Base-by-base conservation (phyloP, 1,140 invertebrate species). In the Conus ventricosus region DNA sequence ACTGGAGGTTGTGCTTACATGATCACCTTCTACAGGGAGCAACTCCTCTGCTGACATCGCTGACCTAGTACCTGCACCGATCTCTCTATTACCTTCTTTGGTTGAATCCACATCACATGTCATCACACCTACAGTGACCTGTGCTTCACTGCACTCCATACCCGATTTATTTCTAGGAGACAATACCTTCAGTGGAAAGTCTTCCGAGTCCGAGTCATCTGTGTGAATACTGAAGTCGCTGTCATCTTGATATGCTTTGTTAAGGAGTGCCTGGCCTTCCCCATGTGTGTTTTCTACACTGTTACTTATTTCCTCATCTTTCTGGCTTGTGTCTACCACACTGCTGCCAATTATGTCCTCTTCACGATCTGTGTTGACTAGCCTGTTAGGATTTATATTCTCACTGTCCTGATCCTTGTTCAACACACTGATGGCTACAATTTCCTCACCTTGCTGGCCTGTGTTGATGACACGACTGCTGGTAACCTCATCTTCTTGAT, bases 221-320 rank as follows among this genome's bases (percentile, higher is more conserved):
- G 67, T 71, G 20, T 71, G 67, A 71, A 71, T 71, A 71, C 67
- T 71, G 67, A 71, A 71, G 67, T 71, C 67, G 20, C 67, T 71
- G 23, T 71, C 67, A 71, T 23, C 67, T 23, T 23, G 13, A 71
- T 23, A 7, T 6, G 6, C 67, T 71, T 71, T n/a, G 13, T 71
- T 20, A 71, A n/a, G 20, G 67, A 71, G 11, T 17, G 6, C 67
- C 67, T 71, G 17, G 20, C 67, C 6, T 6, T 63, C 17, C 60
- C 0, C 60, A 13, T 63, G 10, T 63, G 13, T 23, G 23, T 71
- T 71, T 20, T 20, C 67, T 7, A 71, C 67, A 71, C 13, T 71
- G 67, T 71, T 71, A 23, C 67, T n/a, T 7, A 71, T 23, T 7
- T 71, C 67, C 20, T 20, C 20, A 23, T 20, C 67, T 71, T 71